Evolutionary conservation across 2,888 invertebrate genomes (phyloP).

Genomic region (Ashinkailepas kermadecensis): DNA sequence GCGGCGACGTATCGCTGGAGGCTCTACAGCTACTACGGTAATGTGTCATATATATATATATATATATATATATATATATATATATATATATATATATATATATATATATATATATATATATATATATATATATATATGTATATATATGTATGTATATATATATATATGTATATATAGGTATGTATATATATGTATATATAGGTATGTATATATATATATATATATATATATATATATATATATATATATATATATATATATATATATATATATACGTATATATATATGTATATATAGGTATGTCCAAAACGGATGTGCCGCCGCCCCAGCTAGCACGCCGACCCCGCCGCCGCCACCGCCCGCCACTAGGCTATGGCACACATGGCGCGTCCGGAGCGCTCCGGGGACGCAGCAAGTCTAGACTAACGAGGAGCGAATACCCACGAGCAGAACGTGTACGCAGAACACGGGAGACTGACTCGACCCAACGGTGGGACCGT

Average conservation of each 20-base stretch:
- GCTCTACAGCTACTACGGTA: background rate
- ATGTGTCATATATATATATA: constrained; percentile 3
- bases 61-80: too few species aligned
- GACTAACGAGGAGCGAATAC: background rate
- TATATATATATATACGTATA: too few species aligned
- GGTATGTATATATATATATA: background rate
- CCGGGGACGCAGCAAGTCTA: background rate
- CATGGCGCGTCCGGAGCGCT: background rate
- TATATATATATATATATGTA: too few species aligned
- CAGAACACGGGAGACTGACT: background rate
- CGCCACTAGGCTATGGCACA: background rate
- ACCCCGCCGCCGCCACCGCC: background rate
- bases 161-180: too few species aligned
- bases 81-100: too few species aligned
- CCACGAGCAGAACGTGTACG: background rate
- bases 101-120: too few species aligned
- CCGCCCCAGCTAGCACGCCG: background rate
- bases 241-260: too few species aligned
- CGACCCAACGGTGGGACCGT: background rate
- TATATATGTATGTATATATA: background rate
- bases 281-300: too few species aligned
- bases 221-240: too few species aligned
- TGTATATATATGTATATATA: too few species aligned
- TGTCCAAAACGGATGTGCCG: background rate
- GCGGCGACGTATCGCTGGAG: background rate